Evolutionary conservation across 2,113 vertebrate species (phyloP).

Genomic region (Corythaixoides concolor): DNA sequence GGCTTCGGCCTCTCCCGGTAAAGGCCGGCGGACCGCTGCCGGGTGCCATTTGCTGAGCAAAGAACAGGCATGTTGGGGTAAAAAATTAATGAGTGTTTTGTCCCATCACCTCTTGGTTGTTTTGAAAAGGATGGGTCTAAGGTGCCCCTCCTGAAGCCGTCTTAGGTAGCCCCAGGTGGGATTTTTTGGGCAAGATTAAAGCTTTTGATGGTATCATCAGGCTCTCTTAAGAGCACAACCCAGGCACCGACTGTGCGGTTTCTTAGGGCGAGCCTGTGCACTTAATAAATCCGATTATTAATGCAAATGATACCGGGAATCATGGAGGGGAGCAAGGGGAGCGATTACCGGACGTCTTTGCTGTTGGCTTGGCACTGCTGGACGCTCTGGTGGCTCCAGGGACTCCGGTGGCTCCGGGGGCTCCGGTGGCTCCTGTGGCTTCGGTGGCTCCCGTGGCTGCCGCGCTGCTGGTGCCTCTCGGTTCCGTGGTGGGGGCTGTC

Average conservation of each 20-base stretch:
- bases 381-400: accelerated
- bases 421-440: neutral
- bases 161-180: neutral
- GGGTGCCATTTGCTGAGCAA: neutral
- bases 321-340: accelerated
- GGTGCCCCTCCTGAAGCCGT: accelerated
- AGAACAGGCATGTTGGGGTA: neutral
- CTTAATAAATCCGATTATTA: neutral
- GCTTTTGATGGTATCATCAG: neutral
- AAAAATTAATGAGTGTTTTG: neutral
- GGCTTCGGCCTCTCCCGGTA: neutral
- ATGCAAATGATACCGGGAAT: accelerated
- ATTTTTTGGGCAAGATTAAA: neutral
- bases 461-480: accelerated
- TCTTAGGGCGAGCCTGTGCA: neutral
- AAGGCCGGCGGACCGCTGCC: neutral
- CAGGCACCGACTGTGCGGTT: accelerated
- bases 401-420: neutral
- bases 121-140: neutral
- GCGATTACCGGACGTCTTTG: neutral
- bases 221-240: neutral
- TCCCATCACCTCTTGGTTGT: neutral
- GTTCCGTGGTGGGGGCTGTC: accelerated
- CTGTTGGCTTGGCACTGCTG: accelerated
- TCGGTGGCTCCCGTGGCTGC: neutral